Evolutionary conservation across 2,113 vertebrate genomes (phyloP).

Genomic region (Pavo muticus): DNA sequence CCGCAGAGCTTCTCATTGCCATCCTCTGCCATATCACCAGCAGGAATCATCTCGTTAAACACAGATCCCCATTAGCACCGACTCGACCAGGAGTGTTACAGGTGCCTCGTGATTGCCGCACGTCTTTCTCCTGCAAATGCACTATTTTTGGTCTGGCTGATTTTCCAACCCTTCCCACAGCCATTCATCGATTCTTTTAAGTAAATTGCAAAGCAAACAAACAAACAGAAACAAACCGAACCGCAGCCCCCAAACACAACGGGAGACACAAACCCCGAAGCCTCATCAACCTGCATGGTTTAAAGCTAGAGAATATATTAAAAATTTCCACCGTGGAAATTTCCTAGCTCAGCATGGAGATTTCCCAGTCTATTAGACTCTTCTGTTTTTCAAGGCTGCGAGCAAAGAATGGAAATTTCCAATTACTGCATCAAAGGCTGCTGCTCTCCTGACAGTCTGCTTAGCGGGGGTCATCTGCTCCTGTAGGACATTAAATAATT

Average conservation of each 20-base stretch:
- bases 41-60: conserved; percentile 7
- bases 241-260: not conserved
- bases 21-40: conserved; percentile 34
- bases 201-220: conserved; percentile 70
- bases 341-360: conserved; percentile 79
- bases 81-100: conserved; percentile 19
- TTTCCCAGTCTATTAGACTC: conserved; percentile 79
- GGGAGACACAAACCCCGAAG: conserved; percentile 13
- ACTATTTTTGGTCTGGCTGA: conserved; percentile 24
- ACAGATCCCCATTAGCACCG: conserved; percentile 25
- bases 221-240: conserved; percentile 3
- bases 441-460: conserved; percentile 80
- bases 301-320: conserved; percentile 76
- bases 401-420: conserved; percentile 88
- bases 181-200: conserved; percentile 62
- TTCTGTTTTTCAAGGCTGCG: conserved; percentile 78
- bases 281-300: conserved; percentile 72
- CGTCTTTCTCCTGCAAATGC: conserved; percentile 64
- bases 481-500: conserved; percentile 80
- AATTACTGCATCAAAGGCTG: conserved; percentile 83
- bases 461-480: conserved; percentile 81
- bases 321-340: conserved; percentile 85
- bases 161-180: conserved; percentile 55
- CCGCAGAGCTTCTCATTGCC: conserved; percentile 46
- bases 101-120: conserved; percentile 29